Conservation (phyloP, 2,888 invertebrate species). For the Scaptomyza tumidula region DNA sequence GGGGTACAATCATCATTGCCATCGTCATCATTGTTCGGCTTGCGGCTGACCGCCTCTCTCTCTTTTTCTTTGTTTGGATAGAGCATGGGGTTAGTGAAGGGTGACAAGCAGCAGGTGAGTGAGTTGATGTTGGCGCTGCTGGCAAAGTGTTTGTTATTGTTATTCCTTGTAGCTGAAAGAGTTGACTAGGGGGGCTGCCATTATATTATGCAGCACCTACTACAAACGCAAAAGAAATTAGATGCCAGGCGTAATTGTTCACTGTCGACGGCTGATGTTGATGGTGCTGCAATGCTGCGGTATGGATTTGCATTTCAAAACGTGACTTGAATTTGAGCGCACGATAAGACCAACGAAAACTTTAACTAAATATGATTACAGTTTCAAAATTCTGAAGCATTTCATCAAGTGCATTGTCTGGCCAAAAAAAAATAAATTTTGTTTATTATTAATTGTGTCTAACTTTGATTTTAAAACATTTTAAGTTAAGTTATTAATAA, state of each 20-base stretch:
- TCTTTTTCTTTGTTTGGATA: slow-evolving; percentile 31
- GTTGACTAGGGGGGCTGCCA: slow-evolving; percentile 57
- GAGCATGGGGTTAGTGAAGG: neutral
- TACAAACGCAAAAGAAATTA: slow-evolving; percentile 9
- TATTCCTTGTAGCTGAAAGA: slow-evolving; percentile 68
- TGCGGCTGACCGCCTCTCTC: slow-evolving; percentile 50
- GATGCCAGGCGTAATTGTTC: slow-evolving; percentile 15
- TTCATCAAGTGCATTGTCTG: no score
- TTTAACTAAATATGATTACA: neutral
- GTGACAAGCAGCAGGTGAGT: neutral
- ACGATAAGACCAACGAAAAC: neutral
- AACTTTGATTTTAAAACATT: no score
- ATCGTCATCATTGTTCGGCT: slow-evolving; percentile 44
- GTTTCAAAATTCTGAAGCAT: neutral
- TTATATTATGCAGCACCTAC: slow-evolving; percentile 46
- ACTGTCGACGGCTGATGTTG: slow-evolving; percentile 2
- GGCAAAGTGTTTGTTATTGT: slow-evolving; percentile 68
- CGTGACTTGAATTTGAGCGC: slow-evolving; percentile 7
- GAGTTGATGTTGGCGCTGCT: slow-evolving; percentile 39
- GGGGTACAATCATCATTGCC: slow-evolving; percentile 34
- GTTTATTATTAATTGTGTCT: no score
- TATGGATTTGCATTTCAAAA: slow-evolving; percentile 63
- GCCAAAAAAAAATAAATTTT: no score
- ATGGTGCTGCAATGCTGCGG: slow-evolving; percentile 17
- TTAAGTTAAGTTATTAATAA: no score